These are phyloP conservation scores for Phaedon cochleariae DNA, from an alignment of 2,888 invertebrate species.

Conservation along the genomic window DNA sequence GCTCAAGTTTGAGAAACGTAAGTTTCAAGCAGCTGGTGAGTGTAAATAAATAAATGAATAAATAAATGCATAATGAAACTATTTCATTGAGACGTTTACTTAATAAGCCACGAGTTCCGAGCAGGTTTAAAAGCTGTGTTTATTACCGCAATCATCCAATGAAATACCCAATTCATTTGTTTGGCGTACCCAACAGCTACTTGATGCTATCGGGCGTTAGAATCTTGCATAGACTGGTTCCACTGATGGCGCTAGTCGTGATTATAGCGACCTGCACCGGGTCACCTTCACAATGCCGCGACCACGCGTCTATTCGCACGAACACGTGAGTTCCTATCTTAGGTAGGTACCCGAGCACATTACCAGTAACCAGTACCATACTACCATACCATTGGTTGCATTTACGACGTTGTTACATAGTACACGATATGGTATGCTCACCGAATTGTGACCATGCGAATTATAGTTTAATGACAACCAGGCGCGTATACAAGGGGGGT, in stretches of 20 bases:
- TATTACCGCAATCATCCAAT: constrained; percentile 1
- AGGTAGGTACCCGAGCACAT: background rate
- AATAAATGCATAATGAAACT: background rate
- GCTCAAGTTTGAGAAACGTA: too few relatives aligned
- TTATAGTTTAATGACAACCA: too few relatives aligned
- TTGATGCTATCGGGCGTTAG: constrained; percentile 36
- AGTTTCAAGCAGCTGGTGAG: too few relatives aligned
- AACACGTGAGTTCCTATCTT: constrained; percentile 48
- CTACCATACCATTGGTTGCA: background rate
- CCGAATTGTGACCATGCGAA: background rate
- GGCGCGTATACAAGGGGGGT: too few relatives aligned
- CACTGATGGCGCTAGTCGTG: constrained; percentile 54
- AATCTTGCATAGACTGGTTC: constrained; percentile 53
- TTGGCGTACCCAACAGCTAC: constrained; percentile 2
- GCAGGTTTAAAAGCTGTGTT: background rate
- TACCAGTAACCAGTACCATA: too few relatives aligned
- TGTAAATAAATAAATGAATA: background rate
- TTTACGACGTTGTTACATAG: background rate
- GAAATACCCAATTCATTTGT: constrained; percentile 2
- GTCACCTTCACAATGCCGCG: constrained; percentile 61
- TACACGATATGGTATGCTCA: background rate
- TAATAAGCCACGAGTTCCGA: background rate
- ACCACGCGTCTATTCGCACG: constrained; percentile 53
- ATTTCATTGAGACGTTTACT: background rate
- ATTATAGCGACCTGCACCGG: constrained; percentile 56